Percentiles rank a stretch among this genome's conserved stretches.
phyloP scores from a whole-genome alignment of 2,888 invertebrate genomes.

The Lasioglossum villosulum region DNA sequence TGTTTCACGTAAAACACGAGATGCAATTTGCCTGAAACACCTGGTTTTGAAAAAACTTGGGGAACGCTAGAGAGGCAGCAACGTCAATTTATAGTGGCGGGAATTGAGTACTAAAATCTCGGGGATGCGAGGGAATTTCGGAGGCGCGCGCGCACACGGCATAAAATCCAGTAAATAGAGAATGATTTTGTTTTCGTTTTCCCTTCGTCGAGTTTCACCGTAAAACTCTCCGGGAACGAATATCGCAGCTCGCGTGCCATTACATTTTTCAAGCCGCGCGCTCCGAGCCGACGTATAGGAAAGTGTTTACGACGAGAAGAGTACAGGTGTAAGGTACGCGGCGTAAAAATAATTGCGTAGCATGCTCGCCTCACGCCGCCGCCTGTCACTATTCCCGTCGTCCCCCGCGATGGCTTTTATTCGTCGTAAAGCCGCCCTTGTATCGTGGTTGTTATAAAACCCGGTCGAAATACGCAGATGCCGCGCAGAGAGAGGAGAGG shows the following conservation, averaged over 20 bases:
- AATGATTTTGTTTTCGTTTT: not conserved
- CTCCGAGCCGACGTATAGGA: constrained; percentile 27
- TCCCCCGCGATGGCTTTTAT: constrained; percentile 63
- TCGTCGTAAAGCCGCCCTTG: constrained; percentile 67
- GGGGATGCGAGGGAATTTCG: not conserved
- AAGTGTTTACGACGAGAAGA: constrained; percentile 62
- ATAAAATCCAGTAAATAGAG: not conserved
- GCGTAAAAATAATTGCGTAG: constrained; percentile 68
- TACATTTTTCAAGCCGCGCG: constrained; percentile 5
- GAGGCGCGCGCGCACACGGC: not conserved
- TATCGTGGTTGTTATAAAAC: constrained; percentile 60
- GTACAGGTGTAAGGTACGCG: constrained; percentile 65
- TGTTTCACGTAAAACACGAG: not conserved
- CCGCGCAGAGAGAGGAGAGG: not conserved
- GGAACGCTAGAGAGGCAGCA: not conserved
- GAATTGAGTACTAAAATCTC: not conserved
- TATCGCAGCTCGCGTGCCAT: not conserved
- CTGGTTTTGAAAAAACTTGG: not conserved
- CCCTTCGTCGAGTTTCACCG: constrained; percentile 2
- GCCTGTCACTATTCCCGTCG: constrained; percentile 63
- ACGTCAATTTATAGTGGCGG: not conserved
- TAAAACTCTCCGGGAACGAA: constrained; percentile 21
- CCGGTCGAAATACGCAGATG: constrained; percentile 45
- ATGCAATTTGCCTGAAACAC: not conserved
- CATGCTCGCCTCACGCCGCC: constrained; percentile 59